Conservation (phyloP, 2,797 vertebrate species). For the Micromesistius poutassou region DNA sequence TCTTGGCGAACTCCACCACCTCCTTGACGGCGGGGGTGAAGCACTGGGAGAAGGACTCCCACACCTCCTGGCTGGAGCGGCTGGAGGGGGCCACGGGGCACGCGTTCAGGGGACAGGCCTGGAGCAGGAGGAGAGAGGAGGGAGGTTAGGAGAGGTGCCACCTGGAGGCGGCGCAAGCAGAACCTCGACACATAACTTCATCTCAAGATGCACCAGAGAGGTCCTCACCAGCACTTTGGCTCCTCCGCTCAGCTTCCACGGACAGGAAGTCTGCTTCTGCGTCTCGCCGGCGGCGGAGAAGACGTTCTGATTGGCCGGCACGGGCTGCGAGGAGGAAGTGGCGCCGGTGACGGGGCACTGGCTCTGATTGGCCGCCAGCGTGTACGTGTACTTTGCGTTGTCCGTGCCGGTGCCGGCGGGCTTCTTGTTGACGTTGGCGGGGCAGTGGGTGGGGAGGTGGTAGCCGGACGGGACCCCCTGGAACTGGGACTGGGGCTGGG, state of each 20-base stretch:
- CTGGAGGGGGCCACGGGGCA: constrained; percentile 72
- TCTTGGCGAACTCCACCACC: constrained; percentile 81
- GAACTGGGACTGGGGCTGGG: constrained; percentile 42
- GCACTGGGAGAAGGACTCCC: constrained; percentile 80
- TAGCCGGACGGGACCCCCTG: constrained; percentile 56
- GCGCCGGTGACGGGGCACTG: constrained; percentile 57
- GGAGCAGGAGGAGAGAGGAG: not conserved
- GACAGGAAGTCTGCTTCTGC: constrained; percentile 65
- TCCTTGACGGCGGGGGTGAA: constrained; percentile 81
- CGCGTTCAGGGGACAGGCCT: constrained; percentile 79
- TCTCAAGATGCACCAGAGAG: not conserved
- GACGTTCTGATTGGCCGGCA: constrained; percentile 54
- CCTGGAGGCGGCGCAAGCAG: not conserved
- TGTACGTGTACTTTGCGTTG: constrained; percentile 62
- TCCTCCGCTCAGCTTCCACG: constrained; percentile 73
- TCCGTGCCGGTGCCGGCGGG: constrained; percentile 40
- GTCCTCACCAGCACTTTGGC: constrained; percentile 77
- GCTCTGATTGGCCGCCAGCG: constrained; percentile 50
- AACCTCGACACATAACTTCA: not conserved
- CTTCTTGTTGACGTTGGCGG: constrained; percentile 42
- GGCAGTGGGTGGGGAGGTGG: constrained; percentile 49
- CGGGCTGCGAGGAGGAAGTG: constrained; percentile 47
- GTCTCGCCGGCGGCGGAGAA: constrained; percentile 38
- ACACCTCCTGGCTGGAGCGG: constrained; percentile 77
- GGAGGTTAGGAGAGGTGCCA: not conserved